These are phyloP conservation scores for Pogona vitticeps DNA, from an alignment of 2,113 vertebrate genomes.

Conservation along the genomic window DNA sequence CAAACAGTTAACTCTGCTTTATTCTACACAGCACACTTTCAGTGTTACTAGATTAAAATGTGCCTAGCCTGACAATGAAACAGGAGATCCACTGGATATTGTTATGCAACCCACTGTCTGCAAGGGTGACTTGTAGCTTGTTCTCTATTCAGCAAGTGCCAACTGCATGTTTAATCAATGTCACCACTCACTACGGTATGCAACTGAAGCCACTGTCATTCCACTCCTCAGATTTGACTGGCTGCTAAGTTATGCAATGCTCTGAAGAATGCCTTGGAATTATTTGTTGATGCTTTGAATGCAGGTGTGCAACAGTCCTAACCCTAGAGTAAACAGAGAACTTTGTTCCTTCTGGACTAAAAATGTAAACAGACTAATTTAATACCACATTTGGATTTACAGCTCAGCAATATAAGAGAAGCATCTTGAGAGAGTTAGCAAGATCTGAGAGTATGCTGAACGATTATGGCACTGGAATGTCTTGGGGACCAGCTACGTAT, in stretches of 20 bases:
- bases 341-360: constrained; percentile 56
- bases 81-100: constrained; percentile 65
- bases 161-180: constrained; percentile 76
- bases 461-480: constrained; percentile 48
- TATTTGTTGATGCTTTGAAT: constrained; percentile 68
- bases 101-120: constrained; percentile 72
- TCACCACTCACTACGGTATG: constrained; percentile 71
- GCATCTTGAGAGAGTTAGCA: constrained; percentile 59
- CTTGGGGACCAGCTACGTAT: constrained; percentile 53
- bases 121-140: constrained; percentile 71
- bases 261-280: constrained; percentile 72
- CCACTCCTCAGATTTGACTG: constrained; percentile 58
- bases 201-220: constrained; percentile 66
- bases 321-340: constrained; percentile 46
- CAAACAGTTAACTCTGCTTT: constrained; percentile 55
- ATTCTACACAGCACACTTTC: constrained; percentile 39
- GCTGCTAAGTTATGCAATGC: constrained; percentile 80
- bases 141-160: constrained; percentile 75
- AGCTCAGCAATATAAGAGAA: constrained; percentile 63
- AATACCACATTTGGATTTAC: constrained; percentile 62
- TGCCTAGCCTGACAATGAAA: constrained; percentile 71
- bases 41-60: constrained; percentile 61
- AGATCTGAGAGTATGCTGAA: constrained; percentile 53
- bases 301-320: constrained; percentile 64
- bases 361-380: constrained; percentile 56